Base-by-base conservation (phyloP, 30 jellyfish, hydroid and myxozoan species). In the Hydra vulgaris region DNA sequence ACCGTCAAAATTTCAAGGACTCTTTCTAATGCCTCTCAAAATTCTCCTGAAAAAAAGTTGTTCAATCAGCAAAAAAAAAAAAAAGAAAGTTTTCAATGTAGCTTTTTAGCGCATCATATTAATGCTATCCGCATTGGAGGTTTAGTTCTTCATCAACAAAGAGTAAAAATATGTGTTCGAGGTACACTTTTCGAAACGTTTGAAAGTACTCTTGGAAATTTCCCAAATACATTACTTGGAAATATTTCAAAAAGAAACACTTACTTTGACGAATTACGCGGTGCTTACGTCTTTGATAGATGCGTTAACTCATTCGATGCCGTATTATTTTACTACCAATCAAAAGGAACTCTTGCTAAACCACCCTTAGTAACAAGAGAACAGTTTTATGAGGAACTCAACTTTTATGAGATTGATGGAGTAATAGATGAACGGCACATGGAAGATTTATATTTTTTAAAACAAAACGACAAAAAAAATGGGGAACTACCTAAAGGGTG, bases 191-290 rank as follows among this genome's bases (percentile, higher is more conserved):
- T 71, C 52, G 95, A 89, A 56, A 89, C 97, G 25, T 73, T 78
- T 17, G 97, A 89, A 78, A 77, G 81, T 72, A 89, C 96, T 7
- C 73, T 88, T 22, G 73, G 82, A 17, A 73, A 54, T 26, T 89
- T 80, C 73, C 97, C 97, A 5, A 82, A 85, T 8, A 89, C 97
- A 0, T 71, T 89, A 21, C 95, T 89, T 54, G 97, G 97, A 0
- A 52, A 79, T 61, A 85, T 84, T 66, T 21, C 21, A 0, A 69
- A 72, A 21, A 84, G 97, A 23, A 54, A 69, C 20, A 56, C 78
- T 23, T 89, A 66, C 55, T 89, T 80, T 74, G 93, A 89, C 72
- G 83, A 76, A 54, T 20, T 17, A 23, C 25, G 73, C 3, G 77
- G 76, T 8, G 86, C n/a, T 24, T 82, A 78, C 79, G 79, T 76